Evolutionary conservation across 2,888 invertebrate species (phyloP), one percentile per base, ranked within the genome.

Genomic region (Dryobota labecula): DNA sequence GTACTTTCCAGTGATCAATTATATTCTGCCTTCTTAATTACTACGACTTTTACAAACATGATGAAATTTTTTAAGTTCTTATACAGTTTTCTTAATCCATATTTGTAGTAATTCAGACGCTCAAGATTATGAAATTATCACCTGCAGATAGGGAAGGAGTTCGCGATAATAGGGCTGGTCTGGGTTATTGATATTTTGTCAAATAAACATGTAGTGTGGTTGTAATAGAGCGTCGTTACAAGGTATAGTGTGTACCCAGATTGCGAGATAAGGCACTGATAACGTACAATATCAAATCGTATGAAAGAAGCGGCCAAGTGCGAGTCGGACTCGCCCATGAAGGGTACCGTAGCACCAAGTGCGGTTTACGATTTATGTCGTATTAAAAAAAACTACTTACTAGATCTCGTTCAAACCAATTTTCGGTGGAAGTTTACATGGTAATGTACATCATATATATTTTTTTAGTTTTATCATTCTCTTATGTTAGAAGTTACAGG

Each of bases 171-270:
- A 62, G 43, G 62, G 70, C 64, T 84, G 67, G 71, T 61, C 67
- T 65, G 67, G 73, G 73, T 85, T 85, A 86, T 83, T 83, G 82
- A 81, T 84, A 84, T 87, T 78, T 85, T 86, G 86, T 88, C 80
- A 84, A 83, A 87, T 83, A 88, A 77, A 87, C 89, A 89, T 89
- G 90, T 90, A 85, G 86, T 89, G 87, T 76, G 86, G 84, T 89
- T 92, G 93, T 93, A 93, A 92, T 91, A 87, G 86, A 89, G 84
- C 80, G 85, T 90, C 88, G 91, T 91, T 92, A 94, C 94, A 94
- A 89, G 91, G 89, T 90, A 91, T 92, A 91, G 86, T 89, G 87
- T 92, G 93, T 93, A 89, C 85, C 87, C 91, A 92, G 94, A 94
- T 95, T 93, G 91, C 86, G 80, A 87, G 94, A 94, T 94, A 94